These are phyloP conservation scores for Sebastes matsubarae DNA, from an alignment of 2,797 vertebrate genomes.

Conservation along the genomic window DNA sequence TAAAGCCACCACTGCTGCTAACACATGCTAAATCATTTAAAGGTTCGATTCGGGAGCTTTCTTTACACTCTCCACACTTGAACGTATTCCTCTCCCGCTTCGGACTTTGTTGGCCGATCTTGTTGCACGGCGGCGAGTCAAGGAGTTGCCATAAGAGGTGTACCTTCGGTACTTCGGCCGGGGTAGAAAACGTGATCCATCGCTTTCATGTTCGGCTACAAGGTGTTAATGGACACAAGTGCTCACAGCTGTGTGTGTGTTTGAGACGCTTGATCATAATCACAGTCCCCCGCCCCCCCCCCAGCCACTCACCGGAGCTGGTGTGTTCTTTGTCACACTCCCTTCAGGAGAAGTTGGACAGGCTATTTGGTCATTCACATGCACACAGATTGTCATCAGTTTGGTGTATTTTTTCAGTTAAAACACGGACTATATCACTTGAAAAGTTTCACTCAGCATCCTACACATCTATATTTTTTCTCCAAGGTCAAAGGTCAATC, in stretches of 20 bases:
- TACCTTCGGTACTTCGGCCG: slow-evolving; percentile 25
- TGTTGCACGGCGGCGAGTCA: slow-evolving; percentile 66
- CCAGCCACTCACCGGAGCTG: slow-evolving; percentile 23
- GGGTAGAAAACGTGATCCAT: slow-evolving; percentile 51
- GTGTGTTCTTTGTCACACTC: slow-evolving; percentile 64
- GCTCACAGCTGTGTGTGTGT: slow-evolving; percentile 78
- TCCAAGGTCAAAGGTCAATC: slow-evolving; percentile 34
- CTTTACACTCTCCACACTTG: slow-evolving; percentile 64
- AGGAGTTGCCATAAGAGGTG: slow-evolving; percentile 55
- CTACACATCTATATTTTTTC: slow-evolving; percentile 6
- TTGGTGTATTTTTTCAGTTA: background rate
- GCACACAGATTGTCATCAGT: slow-evolving; percentile 6
- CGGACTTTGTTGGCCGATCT: slow-evolving; percentile 65
- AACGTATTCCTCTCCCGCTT: slow-evolving; percentile 40
- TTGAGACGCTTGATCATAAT: slow-evolving; percentile 74
- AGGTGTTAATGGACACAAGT: slow-evolving; percentile 82
- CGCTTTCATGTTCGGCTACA: slow-evolving; percentile 77
- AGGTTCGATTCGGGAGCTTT: slow-evolving; percentile 50
- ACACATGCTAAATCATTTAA: slow-evolving; percentile 68
- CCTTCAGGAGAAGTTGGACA: slow-evolving; percentile 42
- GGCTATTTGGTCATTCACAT: slow-evolving; percentile 43
- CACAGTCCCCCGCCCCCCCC: slow-evolving; percentile 22
- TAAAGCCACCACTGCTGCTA: slow-evolving; percentile 30
- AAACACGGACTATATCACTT: background rate
- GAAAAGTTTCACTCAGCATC: slow-evolving; percentile 8